Evolutionary conservation across 2,888 invertebrate genomes (phyloP).

Genomic region (Tachina fera): DNA sequence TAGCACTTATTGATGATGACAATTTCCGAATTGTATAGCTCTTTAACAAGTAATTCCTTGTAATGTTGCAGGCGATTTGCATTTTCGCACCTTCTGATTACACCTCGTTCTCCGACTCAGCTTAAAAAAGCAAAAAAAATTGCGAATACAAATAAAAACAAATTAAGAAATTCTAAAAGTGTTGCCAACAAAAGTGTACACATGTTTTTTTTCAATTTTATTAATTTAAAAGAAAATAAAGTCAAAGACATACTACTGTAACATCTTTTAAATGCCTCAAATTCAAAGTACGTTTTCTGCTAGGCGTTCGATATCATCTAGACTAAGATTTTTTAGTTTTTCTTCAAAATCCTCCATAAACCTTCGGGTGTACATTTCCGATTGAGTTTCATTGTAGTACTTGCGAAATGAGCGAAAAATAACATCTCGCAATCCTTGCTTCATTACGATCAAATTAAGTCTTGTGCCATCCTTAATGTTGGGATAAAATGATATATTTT

Average conservation of each 20-base stretch:
- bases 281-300: slow-evolving; percentile 74
- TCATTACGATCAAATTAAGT: slow-evolving; percentile 87
- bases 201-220: not conserved
- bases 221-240: slow-evolving; percentile 41
- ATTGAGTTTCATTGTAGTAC: slow-evolving; percentile 86
- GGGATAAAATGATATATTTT: slow-evolving; percentile 87
- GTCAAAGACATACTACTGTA: not conserved
- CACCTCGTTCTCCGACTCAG: slow-evolving; percentile 16
- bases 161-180: slow-evolving; percentile 15
- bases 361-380: slow-evolving; percentile 82
- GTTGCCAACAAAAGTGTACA: slow-evolving; percentile 48
- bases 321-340: slow-evolving; percentile 79
- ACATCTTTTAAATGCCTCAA: not conserved
- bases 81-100: slow-evolving; percentile 61
- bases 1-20: slow-evolving; percentile 78
- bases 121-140: slow-evolving; percentile 11
- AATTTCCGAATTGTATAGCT: slow-evolving; percentile 74
- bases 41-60: slow-evolving; percentile 60
- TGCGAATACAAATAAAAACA: slow-evolving; percentile 25
- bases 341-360: slow-evolving; percentile 81
- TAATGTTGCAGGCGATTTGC: slow-evolving; percentile 66
- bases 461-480: slow-evolving; percentile 90
- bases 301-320: slow-evolving; percentile 81
- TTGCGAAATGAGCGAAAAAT: slow-evolving; percentile 82
- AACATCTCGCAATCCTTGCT: slow-evolving; percentile 86